Evolutionary conservation across 1,140 invertebrate genomes (phyloP).

Genomic region (Linepithema humile): DNA sequence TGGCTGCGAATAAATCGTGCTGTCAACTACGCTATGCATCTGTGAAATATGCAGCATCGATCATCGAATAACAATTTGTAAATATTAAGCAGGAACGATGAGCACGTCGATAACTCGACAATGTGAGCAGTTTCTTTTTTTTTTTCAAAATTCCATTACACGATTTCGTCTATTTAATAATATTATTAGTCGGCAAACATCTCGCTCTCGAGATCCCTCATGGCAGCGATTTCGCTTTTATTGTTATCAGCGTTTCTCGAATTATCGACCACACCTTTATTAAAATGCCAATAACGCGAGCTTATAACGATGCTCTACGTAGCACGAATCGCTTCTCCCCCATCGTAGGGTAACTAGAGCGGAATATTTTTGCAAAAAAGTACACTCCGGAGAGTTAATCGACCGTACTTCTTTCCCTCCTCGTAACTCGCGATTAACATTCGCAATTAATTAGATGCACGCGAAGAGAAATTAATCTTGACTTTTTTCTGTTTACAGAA

Average conservation of each 20-base stretch:
- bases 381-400: constrained; percentile 18
- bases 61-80: constrained; percentile 40
- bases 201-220: background rate
- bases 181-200: constrained; percentile 21
- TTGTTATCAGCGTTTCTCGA: constrained; percentile 19
- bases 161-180: background rate
- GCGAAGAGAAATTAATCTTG: background rate
- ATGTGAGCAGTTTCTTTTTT: constrained; percentile 34
- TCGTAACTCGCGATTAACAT: constrained; percentile 22
- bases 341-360: constrained; percentile 21
- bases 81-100: constrained; percentile 32
- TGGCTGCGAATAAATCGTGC: background rate
- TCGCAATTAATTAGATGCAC: constrained; percentile 8
- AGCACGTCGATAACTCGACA: background rate
- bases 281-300: constrained; percentile 27
- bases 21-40: background rate
- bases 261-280: constrained; percentile 14
- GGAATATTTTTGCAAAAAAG: constrained; percentile 45
- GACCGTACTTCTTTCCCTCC: background rate
- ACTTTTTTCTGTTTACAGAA: background rate
- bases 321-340: background rate
- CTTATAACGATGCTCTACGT: background rate
- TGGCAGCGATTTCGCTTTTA: constrained; percentile 23
- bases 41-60: background rate
- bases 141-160: constrained; percentile 11